Base-by-base conservation (phyloP, 2,888 invertebrate genomes). In the Clanis bilineata region DNA sequence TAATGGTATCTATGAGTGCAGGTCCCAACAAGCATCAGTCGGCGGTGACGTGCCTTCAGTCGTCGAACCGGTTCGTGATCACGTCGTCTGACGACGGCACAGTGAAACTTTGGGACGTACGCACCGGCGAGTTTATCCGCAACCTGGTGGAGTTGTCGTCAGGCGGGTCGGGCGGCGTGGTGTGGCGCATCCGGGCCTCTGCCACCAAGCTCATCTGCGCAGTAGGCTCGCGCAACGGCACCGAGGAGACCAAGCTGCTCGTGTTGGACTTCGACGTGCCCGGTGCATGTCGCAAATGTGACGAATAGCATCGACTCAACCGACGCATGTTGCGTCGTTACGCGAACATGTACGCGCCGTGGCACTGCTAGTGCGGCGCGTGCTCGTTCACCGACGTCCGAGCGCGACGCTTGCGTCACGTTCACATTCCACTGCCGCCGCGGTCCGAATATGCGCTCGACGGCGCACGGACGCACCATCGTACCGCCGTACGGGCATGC, bases 31-130 rank as follows among this genome's bases (percentile, higher is more conserved):
- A 99, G 83, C 99, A 99, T 91, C 97, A 98, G 80, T 99, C 99
- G 64, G 99, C 99, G 57, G 99, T 99, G 60, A 99, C 99, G 44
- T 99, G 99, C 90, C 95, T 99, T 70, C 99, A 99, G 88, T 98
- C 99, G 77, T 98, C 98, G 91, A 97, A 96, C 81, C 96, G 97
- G 66, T 98, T 99, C 93, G 99, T 99, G 70, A 98, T 99, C 77
- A 99, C 99, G 23, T 99, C 99, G 12, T 99, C 99, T 1, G 99
- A 99, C 84, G 99, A 99, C 89, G 99, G 99, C 60, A 99, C 99
- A 1, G 99, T 99, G 18, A 99, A 99, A 88, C 93, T 99, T 62
- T 99, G 99, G 99, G 99, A 99, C 90, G 96, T 99, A 54, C 96
- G 96, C 83, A 98, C 98, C 59, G 98, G 97, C 85, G 98, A 98